phyloP scores from a whole-genome alignment of 2,888 invertebrate genomes.

The Pammene aurita region DNA sequence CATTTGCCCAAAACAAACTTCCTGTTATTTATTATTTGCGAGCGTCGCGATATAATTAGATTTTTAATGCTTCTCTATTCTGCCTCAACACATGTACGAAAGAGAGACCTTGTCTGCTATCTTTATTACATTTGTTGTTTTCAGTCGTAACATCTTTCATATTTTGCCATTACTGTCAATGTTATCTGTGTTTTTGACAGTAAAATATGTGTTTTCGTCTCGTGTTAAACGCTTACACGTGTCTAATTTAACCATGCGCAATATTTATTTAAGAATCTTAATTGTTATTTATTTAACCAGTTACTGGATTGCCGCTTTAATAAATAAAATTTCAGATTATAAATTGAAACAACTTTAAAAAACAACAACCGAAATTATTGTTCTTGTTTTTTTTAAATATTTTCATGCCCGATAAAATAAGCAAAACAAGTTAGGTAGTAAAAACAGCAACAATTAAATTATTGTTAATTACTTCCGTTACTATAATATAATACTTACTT shows the following conservation, averaged over 20 bases:
- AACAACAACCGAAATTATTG: too few species aligned
- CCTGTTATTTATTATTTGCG: slow-evolving; percentile 30
- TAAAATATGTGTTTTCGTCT: slow-evolving; percentile 11
- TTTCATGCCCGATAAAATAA: too few species aligned
- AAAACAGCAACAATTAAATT: too few species aligned
- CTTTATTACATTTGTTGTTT: slow-evolving; percentile 21
- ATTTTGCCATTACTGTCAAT: slow-evolving; percentile 11
- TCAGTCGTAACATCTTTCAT: slow-evolving; percentile 20
- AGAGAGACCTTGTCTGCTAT: slow-evolving; percentile 28
- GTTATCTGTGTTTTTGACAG: slow-evolving; percentile 1
- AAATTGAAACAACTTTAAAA: too few species aligned
- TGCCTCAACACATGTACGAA: slow-evolving; percentile 16
- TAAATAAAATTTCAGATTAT: too few species aligned
- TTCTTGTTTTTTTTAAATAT: too few species aligned
- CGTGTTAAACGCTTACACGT: neutral
- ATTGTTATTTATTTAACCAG: too few species aligned
- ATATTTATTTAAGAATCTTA: neutral
- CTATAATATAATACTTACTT: too few species aligned
- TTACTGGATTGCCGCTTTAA: too few species aligned
- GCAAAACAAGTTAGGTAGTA: too few species aligned
- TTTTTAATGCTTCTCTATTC: slow-evolving; percentile 31
- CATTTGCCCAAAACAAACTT: slow-evolving; percentile 28
- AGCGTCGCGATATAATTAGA: slow-evolving; percentile 35
- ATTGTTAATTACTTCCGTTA: too few species aligned
- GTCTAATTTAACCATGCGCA: neutral